Evolutionary conservation across 37 sponge, comb jelly and placozoan species (phyloP).

Genomic region (Agelas oroides): DNA sequence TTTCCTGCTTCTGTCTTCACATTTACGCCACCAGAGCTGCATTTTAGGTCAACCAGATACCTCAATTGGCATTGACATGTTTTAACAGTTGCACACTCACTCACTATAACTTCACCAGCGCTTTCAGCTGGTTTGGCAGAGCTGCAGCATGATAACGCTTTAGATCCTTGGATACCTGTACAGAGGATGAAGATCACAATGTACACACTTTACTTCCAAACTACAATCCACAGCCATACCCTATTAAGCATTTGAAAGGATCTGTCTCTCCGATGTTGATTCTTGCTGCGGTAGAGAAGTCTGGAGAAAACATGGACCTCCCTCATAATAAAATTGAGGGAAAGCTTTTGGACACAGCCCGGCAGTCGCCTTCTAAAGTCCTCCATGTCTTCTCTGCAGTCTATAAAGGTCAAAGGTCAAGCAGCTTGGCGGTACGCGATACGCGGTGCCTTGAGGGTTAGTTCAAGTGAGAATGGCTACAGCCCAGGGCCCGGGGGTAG

Average conservation of each 20-base stretch:
- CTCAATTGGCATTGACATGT: too few species aligned
- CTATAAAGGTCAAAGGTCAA: neutral
- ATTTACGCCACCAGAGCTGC: neutral
- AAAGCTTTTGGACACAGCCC: conserved; percentile 5
- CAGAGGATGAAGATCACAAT: neutral
- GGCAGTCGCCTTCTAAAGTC: neutral
- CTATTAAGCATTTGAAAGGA: conserved; percentile 67
- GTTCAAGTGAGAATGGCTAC: neutral
- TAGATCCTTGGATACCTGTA: conserved; percentile 30
- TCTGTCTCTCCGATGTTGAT: conserved; percentile 78
- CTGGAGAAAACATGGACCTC: conserved; percentile 55
- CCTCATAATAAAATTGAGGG: conserved; percentile 25
- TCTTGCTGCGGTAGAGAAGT: conserved; percentile 66
- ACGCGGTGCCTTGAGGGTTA: neutral
- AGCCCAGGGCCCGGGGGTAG: neutral
- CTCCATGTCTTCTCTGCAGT: neutral
- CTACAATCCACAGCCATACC: conserved; percentile 21
- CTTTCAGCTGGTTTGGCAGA: neutral
- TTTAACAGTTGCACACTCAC: too few species aligned
- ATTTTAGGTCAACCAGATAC: too few species aligned
- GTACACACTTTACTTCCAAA: too few species aligned
- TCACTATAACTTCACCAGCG: neutral
- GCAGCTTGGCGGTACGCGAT: neutral
- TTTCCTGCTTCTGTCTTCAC: neutral
- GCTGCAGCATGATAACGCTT: neutral